Percentiles rank a stretch among this genome's conserved stretches.
Evolutionary conservation across 1,140 invertebrate species (phyloP).

Genomic region (Euglossa dilemma): DNA sequence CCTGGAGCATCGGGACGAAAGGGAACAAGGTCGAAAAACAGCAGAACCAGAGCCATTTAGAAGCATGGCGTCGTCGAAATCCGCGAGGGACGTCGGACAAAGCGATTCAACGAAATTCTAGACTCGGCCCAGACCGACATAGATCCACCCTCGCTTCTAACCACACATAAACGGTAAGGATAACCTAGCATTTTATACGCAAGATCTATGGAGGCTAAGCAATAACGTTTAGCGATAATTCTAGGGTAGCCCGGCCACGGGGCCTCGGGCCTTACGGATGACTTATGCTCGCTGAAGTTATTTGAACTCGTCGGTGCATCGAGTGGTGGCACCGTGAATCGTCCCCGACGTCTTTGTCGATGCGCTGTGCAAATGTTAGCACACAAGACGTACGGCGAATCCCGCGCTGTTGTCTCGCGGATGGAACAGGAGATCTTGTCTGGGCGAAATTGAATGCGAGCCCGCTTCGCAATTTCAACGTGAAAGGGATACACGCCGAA

Average conservation of each 20-base stretch:
- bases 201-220: conserved; percentile 82
- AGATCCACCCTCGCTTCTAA: conserved; percentile 77
- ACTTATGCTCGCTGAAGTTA: conserved; percentile 74
- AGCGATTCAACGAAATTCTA: conserved; percentile 60
- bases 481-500: not conserved
- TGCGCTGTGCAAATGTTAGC: conserved; percentile 34
- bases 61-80: not conserved
- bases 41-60: not conserved
- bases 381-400: conserved; percentile 23
- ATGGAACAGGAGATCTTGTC: not conserved
- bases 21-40: not conserved
- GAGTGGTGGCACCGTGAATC: conserved; percentile 36
- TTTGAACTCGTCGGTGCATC: conserved; percentile 62
- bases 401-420: conserved; percentile 5
- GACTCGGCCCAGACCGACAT: conserved; percentile 33
- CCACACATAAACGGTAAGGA: conserved; percentile 68
- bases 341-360: conserved; percentile 45
- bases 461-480: not conserved
- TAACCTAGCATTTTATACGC: conserved; percentile 82
- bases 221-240: conserved; percentile 83
- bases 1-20: not conserved
- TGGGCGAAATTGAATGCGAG: conserved; percentile 18
- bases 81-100: not conserved
- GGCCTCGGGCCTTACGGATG: conserved; percentile 73
- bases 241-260: conserved; percentile 75